Evolutionary conservation across 2,797 vertebrate species (phyloP), one percentile per base, ranked within the genome.

Genomic region (Scleropages formosus): DNA sequence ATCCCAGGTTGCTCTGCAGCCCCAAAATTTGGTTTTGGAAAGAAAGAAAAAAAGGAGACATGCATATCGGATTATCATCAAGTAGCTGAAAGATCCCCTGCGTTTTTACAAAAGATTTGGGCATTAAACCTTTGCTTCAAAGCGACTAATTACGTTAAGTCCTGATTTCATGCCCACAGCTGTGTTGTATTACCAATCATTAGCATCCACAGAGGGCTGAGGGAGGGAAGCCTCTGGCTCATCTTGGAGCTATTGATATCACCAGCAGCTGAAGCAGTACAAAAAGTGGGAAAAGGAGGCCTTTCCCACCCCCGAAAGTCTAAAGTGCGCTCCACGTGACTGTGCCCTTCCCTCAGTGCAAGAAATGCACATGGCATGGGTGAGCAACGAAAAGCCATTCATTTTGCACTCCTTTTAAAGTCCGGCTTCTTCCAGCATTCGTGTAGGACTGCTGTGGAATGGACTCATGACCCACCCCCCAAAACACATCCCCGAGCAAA

Each of bases 91-190:
- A 88, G 90, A 90, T 91, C 88, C 85, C 72, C 80, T 82, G 80
- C 85, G 87, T 89, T 92, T 92, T 89, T 86, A 88, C 89, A 80
- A 82, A 85, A 91, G 90, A 91, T 93, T 90, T 91, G 86, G 88
- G 92, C 90, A 90, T 93, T 91, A 91, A 90, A 87, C 85, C 88
- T 87, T 87, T 18, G 86, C 91, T 93, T 93, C 90, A 92, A 92
- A 92, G 91, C 85, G 85, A 82, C 90, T 91, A 90, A 92, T 93
- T 92, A 91, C 73, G 39, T 87, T 91, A 92, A 93, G 88, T 90
- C 91, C 90, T 86, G 90, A 93, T 93, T 93, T 93, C 89, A 91
- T 88, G 91, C 89, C 90, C 90, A 89, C 92, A 92, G 91, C 92
- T 93, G 92, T 64, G 83, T 79, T 78, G 73, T 83, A 89, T 93